Conservation (phyloP, 2,797 vertebrate genomes). For the Labroides dimidiatus region DNA sequence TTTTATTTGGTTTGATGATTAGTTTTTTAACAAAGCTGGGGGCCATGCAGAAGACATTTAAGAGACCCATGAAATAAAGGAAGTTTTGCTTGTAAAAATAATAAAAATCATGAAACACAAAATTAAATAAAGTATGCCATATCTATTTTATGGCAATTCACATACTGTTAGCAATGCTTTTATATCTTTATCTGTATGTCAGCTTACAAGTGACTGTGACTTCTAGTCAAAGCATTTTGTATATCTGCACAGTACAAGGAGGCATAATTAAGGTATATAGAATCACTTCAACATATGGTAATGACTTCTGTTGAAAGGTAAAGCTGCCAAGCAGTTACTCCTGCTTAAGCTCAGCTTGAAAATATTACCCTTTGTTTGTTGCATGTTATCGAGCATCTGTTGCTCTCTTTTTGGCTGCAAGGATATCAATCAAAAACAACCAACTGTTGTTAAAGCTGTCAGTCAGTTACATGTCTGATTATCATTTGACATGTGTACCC, state of each 20-base stretch:
- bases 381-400: constrained; percentile 1
- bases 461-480: constrained; percentile 14
- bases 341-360: constrained; percentile 10
- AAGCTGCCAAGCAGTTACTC: constrained; percentile 18
- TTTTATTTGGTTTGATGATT: constrained; percentile 45
- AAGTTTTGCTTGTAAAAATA: constrained; percentile 2
- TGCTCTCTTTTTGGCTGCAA: not conserved
- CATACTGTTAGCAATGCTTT: not conserved
- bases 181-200: not conserved
- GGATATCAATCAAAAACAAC: constrained; percentile 8
- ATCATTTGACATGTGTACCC: not conserved
- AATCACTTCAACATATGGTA: constrained; percentile 19
- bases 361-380: not conserved
- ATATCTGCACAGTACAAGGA: constrained; percentile 23
- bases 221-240: constrained; percentile 5
- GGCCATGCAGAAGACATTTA: constrained; percentile 43
- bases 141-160: constrained; percentile 11
- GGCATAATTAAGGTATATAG: constrained; percentile 12
- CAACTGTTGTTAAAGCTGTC: constrained; percentile 4
- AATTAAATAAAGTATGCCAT: not conserved
- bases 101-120: not conserved
- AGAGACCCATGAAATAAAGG: constrained; percentile 30
- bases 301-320: constrained; percentile 21
- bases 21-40: constrained; percentile 42
- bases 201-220: constrained; percentile 12